Percentiles rank a stretch among this genome's conserved stretches.
These are phyloP conservation scores for Drosophila demipolita DNA, from an alignment of 2,888 invertebrate genomes.

Conservation along the genomic window DNA sequence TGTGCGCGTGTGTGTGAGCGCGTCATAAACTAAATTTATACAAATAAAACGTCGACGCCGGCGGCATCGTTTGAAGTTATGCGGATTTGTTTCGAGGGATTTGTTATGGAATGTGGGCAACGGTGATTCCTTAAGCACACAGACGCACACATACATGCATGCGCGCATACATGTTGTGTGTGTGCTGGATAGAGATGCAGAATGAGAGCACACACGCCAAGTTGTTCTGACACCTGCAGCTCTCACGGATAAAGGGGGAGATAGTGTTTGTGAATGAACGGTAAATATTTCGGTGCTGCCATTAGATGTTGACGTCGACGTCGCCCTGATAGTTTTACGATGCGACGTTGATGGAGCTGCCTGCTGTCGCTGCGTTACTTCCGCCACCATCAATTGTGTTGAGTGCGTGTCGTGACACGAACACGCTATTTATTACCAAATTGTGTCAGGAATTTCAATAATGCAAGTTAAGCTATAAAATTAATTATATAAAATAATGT, in stretches of 20 bases:
- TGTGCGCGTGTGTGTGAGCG: slow-evolving; percentile 31
- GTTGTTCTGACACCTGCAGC: slow-evolving; percentile 64
- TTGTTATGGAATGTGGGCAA: slow-evolving; percentile 55
- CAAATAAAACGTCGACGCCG: slow-evolving; percentile 68
- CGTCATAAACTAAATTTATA: slow-evolving; percentile 75
- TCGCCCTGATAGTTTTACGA: slow-evolving; percentile 50
- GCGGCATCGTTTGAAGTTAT: slow-evolving; percentile 61
- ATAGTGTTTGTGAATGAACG: slow-evolving; percentile 24
- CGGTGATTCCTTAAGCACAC: slow-evolving; percentile 48
- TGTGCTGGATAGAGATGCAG: slow-evolving; percentile 4
- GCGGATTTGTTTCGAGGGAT: slow-evolving; percentile 59
- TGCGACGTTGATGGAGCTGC: slow-evolving; percentile 29
- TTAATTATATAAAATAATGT: background rate
- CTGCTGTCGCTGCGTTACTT: slow-evolving; percentile 3
- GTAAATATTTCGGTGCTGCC: slow-evolving; percentile 44
- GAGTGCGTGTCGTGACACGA: slow-evolving; percentile 5
- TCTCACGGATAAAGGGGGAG: slow-evolving; percentile 10
- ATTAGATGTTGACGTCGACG: slow-evolving; percentile 51
- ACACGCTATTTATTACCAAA: background rate
- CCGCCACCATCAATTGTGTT: background rate
- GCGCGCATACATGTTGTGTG: background rate
- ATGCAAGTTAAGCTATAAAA: background rate
- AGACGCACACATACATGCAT: background rate
- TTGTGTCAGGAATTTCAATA: background rate
- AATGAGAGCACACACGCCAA: slow-evolving; percentile 16